These are phyloP conservation scores for Agrilus biguttatus DNA, from an alignment of 2,888 invertebrate species.

Conservation along the genomic window DNA sequence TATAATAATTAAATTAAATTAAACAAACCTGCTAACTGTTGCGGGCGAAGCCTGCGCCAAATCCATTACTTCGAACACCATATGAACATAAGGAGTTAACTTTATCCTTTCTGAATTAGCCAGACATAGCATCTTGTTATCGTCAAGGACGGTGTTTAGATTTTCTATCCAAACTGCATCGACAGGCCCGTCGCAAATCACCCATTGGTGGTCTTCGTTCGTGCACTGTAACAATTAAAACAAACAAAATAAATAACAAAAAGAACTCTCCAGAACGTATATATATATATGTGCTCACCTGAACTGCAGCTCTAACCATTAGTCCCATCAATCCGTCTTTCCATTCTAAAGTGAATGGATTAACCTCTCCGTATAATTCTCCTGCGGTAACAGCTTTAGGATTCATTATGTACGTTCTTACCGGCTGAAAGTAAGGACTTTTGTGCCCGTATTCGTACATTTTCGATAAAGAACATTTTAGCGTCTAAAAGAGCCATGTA, in stretches of 20 bases:
- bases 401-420: slow-evolving; percentile 68
- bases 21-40: slow-evolving; percentile 57
- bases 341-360: slow-evolving; percentile 77
- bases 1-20: too few species aligned
- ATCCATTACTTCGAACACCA: slow-evolving; percentile 79
- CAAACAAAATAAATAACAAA: background rate
- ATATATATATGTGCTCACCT: slow-evolving; percentile 22
- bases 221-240: slow-evolving; percentile 21
- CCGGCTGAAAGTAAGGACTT: slow-evolving; percentile 52
- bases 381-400: slow-evolving; percentile 81
- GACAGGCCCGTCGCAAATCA: slow-evolving; percentile 82
- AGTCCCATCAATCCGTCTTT: slow-evolving; percentile 72
- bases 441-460: slow-evolving; percentile 44
- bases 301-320: slow-evolving; percentile 44
- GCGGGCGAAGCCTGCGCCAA: slow-evolving; percentile 83
- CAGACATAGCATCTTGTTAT: slow-evolving; percentile 85
- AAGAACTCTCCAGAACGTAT: too few species aligned
- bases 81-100: slow-evolving; percentile 75
- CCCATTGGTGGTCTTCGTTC: slow-evolving; percentile 72
- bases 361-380: slow-evolving; percentile 78
- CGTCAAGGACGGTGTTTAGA: slow-evolving; percentile 83
- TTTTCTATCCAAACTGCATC: slow-evolving; percentile 93
- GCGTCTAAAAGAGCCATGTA: slow-evolving; percentile 35
- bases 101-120: slow-evolving; percentile 87
- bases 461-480: slow-evolving; percentile 54